These are phyloP conservation scores for Frieseomelitta varia DNA, from an alignment of 1,140 invertebrate genomes.

Conservation along the genomic window DNA sequence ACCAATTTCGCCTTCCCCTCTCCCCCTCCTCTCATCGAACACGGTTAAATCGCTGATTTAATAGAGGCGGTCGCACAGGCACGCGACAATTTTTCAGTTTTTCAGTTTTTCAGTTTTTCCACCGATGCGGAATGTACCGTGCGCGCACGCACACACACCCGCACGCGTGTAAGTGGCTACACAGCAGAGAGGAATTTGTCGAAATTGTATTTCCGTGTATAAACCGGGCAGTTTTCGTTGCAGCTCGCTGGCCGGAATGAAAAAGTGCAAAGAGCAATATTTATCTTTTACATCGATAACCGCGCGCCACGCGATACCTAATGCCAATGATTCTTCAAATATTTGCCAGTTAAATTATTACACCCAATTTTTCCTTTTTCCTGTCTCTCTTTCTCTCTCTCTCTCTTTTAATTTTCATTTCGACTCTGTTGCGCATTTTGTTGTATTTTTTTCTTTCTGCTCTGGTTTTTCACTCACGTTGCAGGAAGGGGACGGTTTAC, in stretches of 20 bases:
- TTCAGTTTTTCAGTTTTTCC: slow-evolving; percentile 40
- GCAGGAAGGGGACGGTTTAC: too few relatives aligned
- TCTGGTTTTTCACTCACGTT: too few relatives aligned
- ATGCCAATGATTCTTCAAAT: slow-evolving; percentile 20
- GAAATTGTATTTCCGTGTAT: slow-evolving; percentile 39
- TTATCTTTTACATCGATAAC: slow-evolving; percentile 46
- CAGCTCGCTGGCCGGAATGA: background rate
- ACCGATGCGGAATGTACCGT: background rate
- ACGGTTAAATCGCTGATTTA: slow-evolving; percentile 43
- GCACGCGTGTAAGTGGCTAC: background rate
- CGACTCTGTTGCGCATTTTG: too few relatives aligned
- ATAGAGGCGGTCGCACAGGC: slow-evolving; percentile 22
- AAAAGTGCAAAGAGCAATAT: slow-evolving; percentile 39
- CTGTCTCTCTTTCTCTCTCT: background rate
- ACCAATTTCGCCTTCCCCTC: background rate
- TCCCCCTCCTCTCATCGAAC: slow-evolving; percentile 14
- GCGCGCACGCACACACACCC: background rate
- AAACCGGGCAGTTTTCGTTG: slow-evolving; percentile 1
- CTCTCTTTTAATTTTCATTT: too few relatives aligned
- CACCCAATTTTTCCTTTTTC: background rate
- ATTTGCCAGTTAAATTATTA: slow-evolving; percentile 21
- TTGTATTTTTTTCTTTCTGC: too few relatives aligned
- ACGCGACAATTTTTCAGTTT: slow-evolving; percentile 39
- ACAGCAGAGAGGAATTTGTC: slow-evolving; percentile 20
- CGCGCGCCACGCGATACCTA: slow-evolving; percentile 1